Evolutionary conservation across 2,113 vertebrate species (phyloP), one percentile per base, ranked within the genome.

Genomic region (Meles meles): DNA sequence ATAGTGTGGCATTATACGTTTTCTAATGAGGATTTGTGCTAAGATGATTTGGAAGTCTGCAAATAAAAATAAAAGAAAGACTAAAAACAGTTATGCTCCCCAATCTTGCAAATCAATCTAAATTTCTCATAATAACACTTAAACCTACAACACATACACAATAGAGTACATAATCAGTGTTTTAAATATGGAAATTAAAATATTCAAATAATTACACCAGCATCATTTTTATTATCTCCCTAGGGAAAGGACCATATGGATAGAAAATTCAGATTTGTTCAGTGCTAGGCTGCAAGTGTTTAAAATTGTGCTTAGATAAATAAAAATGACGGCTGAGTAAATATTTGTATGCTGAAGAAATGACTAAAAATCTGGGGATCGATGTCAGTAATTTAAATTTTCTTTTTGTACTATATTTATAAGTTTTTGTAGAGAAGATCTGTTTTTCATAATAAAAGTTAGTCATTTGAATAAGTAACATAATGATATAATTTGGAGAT

Each of bases 151-250:
- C 8, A 55, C 7, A 79, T 76, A 44, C 42, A 25, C 2, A 47
- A 47, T 17, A 37, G 65, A 90, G 17, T 37, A 57, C 17, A 27
- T 88, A 17, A 81, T 39, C 20, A 79, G 8, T 93, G 5, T 85
- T 93, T 96, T 81, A 65, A 82, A 87, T 91, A 63, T 63, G 15
- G 15, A 18, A 93, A 93, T 63, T n/a, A 76, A 88, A 87, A 67
- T 87, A 37, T 59, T 94, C 20, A 67, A 57, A 39, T 90, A 87
- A 44, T 96, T 82, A 59, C 25, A 49, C 47, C 18, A 47, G 20
- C 7, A 25, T 55, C 29, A 69, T 67, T 90, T 71, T 65, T 25
- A 77, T 93, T 39, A 42, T 95, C n/a, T 59, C 1, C 1, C 5
- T 44, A 87, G 25, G 49, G 39, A 71, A 93, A 55, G 21, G 7